Conservation (phyloP, 2,888 invertebrate genomes). For the Heteromurus nitidus region DNA sequence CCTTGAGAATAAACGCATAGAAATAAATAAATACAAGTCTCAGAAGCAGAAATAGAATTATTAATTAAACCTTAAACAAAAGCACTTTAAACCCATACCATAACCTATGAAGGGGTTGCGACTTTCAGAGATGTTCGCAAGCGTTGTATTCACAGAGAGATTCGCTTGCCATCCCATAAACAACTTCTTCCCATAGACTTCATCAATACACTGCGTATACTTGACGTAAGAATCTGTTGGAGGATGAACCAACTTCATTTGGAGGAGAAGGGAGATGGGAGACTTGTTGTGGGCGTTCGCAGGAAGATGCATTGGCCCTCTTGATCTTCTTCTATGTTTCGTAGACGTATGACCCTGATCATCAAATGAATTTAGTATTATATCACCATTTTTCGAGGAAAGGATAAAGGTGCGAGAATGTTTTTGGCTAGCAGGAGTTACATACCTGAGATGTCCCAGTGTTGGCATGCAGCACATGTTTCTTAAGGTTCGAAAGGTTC, state of each 20-base stretch:
- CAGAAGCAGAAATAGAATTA: too few species aligned
- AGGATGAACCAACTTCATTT: conserved; percentile 30
- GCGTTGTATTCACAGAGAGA: conserved; percentile 4
- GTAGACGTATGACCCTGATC: neutral
- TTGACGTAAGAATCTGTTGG: neutral
- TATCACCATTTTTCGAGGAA: neutral
- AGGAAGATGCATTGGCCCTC: conserved; percentile 12
- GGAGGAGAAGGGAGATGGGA: conserved; percentile 11
- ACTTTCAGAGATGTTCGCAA: neutral
- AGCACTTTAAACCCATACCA: too few species aligned
- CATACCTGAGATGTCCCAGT: neutral
- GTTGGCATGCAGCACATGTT: neutral
- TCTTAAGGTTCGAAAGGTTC: neutral
- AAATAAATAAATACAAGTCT: too few species aligned
- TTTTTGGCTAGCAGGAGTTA: neutral
- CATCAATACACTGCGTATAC: conserved; percentile 18
- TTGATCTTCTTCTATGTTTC: neutral
- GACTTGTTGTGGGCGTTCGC: neutral
- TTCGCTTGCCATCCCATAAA: conserved; percentile 27
- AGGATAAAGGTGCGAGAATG: neutral
- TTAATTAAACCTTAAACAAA: too few species aligned
- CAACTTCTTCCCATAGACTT: neutral
- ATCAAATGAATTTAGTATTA: neutral
- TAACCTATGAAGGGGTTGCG: conserved; percentile 10
- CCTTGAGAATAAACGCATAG: conserved; percentile 4